Conservation (phyloP, 2,888 invertebrate species). For the Vesta saturnalis region DNA sequence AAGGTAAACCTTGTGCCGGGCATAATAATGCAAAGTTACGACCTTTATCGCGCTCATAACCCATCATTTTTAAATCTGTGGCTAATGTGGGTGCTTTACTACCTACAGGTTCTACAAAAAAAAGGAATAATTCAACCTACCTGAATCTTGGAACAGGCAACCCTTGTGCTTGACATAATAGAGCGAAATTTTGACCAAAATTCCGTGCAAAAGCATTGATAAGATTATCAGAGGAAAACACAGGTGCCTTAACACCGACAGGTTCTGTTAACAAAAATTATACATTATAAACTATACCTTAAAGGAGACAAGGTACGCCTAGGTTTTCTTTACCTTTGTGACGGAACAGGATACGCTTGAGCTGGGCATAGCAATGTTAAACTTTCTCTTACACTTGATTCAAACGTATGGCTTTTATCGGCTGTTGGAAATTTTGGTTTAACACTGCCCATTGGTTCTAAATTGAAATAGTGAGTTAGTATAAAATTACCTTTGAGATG, state of each 20-base stretch:
- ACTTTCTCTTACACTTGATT: conserved; percentile 63
- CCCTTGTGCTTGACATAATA: conserved; percentile 82
- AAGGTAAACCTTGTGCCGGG: conserved; percentile 75
- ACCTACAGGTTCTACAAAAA: conserved; percentile 68
- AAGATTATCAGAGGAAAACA: conserved; percentile 75
- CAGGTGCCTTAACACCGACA: conserved; percentile 73
- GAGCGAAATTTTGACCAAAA: conserved; percentile 70
- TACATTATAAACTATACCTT: conserved; percentile 62
- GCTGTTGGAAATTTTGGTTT: conserved; percentile 71
- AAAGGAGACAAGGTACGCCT: conserved; percentile 72
- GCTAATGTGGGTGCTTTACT: conserved; percentile 72
- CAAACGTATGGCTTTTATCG: conserved; percentile 73
- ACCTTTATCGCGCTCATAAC: conserved; percentile 67
- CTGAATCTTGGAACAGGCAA: conserved; percentile 66
- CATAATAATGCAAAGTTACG: conserved; percentile 73
- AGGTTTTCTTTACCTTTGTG: conserved; percentile 72
- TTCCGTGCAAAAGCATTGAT: conserved; percentile 74
- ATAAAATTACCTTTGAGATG: conserved; percentile 72
- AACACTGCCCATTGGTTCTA: conserved; percentile 70
- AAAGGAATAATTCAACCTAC: conserved; percentile 38
- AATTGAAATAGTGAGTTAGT: conserved; percentile 32
- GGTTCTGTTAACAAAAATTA: conserved; percentile 42
- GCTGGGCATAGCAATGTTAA: conserved; percentile 78
- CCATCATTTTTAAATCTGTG: conserved; percentile 70
- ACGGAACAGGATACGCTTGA: conserved; percentile 79